Percentiles rank a stretch among this genome's conserved stretches.
Evolutionary conservation across 2,113 vertebrate genomes (phyloP).

Genomic region (Phyllopteryx taeniolatus): DNA sequence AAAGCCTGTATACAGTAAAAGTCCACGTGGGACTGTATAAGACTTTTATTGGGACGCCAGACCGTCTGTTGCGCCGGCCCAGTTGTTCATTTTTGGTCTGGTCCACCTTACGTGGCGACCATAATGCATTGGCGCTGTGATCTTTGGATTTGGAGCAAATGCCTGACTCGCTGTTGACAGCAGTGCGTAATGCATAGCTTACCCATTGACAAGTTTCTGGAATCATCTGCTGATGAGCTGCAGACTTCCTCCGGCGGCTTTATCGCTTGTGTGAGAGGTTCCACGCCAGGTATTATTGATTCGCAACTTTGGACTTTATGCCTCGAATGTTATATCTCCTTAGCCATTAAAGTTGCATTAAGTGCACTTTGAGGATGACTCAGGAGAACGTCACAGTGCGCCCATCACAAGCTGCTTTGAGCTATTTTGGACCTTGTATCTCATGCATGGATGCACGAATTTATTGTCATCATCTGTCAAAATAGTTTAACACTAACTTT

Average conservation of each 20-base stretch:
- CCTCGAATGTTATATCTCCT: not conserved
- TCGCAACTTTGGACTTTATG: slow-evolving; percentile 5
- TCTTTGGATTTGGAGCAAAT: not conserved
- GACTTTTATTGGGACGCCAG: slow-evolving; percentile 6
- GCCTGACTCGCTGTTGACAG: not conserved
- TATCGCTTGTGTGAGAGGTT: not conserved
- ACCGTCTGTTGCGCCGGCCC: not conserved
- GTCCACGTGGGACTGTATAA: not conserved
- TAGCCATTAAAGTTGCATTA: not conserved
- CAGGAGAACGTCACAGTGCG: not conserved
- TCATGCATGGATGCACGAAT: not conserved
- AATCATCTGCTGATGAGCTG: not conserved
- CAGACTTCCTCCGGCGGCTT: not conserved
- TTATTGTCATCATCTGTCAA: not conserved
- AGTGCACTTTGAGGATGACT: not conserved
- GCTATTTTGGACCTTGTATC: not conserved
- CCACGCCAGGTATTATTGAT: slow-evolving; percentile 1
- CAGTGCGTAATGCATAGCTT: not conserved
- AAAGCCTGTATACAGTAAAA: not conserved
- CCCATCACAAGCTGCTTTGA: not conserved
- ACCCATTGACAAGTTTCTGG: not conserved
- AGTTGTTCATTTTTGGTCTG: not conserved
- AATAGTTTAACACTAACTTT: slow-evolving; percentile 2
- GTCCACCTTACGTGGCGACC: not conserved
- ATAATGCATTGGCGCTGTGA: not conserved